These are phyloP conservation scores for Acanthococcus lagerstroemiae DNA, from an alignment of 2,888 invertebrate species.

Conservation along the genomic window DNA sequence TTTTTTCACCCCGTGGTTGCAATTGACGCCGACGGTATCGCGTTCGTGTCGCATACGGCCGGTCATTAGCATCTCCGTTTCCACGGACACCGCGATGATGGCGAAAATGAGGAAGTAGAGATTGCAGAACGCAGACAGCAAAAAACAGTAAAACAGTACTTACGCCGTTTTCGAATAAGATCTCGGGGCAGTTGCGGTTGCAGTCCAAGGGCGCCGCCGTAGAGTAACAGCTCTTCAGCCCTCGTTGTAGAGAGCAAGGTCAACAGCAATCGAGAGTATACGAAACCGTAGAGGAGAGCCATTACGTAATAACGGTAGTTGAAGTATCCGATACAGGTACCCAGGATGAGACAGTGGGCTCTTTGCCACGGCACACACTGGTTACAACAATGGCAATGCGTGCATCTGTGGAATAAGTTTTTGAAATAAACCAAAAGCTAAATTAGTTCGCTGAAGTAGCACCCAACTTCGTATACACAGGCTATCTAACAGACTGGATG, in stretches of 20 bases:
- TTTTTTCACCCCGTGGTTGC: background rate
- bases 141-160: background rate
- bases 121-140: conserved; percentile 2
- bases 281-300: background rate
- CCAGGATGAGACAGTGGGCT: background rate
- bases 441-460: too few relatives aligned
- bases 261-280: too few relatives aligned
- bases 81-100: background rate
- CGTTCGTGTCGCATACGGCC: conserved; percentile 1
- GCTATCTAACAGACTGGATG: too few relatives aligned
- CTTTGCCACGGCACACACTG: conserved; percentile 2
- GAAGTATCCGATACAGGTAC: conserved; percentile 7
- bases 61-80: background rate
- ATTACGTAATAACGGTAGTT: conserved; percentile 7
- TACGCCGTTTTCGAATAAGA: background rate
- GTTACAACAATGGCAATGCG: conserved; percentile 6
- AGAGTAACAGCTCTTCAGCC: too few relatives aligned
- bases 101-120: background rate
- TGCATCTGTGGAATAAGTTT: too few relatives aligned
- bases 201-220: background rate
- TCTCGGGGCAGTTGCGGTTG: background rate
- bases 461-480: too few relatives aligned
- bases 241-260: too few relatives aligned
- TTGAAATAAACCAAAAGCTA: too few relatives aligned
- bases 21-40: background rate